These are phyloP conservation scores for Lissonota sp. DNA, from an alignment of 2,888 invertebrate species.

Conservation along the genomic window DNA sequence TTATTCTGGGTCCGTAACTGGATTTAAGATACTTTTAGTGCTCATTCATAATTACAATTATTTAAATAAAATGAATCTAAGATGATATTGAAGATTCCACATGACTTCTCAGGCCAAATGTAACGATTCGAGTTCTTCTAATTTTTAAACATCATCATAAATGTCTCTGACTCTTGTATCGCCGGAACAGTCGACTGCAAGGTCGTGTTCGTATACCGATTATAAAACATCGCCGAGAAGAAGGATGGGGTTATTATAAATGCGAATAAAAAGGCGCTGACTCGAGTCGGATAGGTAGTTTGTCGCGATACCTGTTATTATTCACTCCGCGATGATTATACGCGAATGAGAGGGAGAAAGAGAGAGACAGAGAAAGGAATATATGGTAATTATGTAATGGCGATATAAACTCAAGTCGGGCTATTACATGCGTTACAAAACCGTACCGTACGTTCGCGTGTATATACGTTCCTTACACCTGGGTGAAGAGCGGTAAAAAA, in stretches of 20 bases:
- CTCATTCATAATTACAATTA: too few species aligned
- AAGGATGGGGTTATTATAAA: constrained; percentile 15
- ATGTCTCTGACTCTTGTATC: not conserved
- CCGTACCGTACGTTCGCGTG: constrained; percentile 17
- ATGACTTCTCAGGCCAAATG: too few species aligned
- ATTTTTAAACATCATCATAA: constrained; percentile 5
- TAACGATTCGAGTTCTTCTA: not conserved
- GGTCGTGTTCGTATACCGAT: constrained; percentile 26
- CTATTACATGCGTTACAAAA: constrained; percentile 61
- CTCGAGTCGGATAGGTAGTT: constrained; percentile 34
- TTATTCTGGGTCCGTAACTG: too few species aligned
- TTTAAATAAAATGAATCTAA: too few species aligned
- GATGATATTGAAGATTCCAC: too few species aligned
- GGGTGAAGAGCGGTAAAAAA: not conserved
- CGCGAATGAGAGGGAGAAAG: not conserved
- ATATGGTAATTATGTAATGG: constrained; percentile 57
- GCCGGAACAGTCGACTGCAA: constrained; percentile 22
- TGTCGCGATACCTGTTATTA: constrained; percentile 59
- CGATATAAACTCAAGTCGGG: constrained; percentile 52
- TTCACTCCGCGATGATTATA: constrained; percentile 38
- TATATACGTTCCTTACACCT: not conserved
- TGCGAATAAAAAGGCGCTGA: constrained; percentile 16
- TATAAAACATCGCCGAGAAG: constrained; percentile 18
- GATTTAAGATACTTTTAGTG: too few species aligned
- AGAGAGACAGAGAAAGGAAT: constrained; percentile 8